A percentile compares a stretch with the other conserved stretches of the same genome.
Evolutionary conservation across 1,140 invertebrate species (phyloP).

Genomic region (Gryllus bimaculatus): DNA sequence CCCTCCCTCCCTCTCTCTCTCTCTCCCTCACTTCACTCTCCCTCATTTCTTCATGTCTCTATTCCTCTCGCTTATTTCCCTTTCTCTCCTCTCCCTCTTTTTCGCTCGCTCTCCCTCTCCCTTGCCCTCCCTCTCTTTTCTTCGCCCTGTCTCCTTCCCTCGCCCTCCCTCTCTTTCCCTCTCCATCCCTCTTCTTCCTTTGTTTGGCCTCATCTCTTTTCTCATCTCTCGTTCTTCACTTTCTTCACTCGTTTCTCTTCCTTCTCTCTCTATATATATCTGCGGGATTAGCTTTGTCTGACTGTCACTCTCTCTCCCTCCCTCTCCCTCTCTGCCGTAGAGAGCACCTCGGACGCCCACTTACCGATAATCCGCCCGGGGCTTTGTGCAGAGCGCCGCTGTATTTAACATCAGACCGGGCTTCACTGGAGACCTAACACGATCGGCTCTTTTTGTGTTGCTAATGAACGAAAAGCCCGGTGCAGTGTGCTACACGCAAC

Average conservation of each 20-base stretch:
- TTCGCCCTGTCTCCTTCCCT: background rate
- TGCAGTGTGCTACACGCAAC: no score
- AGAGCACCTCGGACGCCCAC: background rate
- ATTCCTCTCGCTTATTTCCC: no score
- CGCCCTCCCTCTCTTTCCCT: background rate
- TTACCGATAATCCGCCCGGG: no score
- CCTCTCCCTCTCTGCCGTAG: background rate
- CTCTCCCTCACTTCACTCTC: background rate
- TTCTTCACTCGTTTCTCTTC: background rate
- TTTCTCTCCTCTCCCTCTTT: background rate
- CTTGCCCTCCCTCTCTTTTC: background rate
- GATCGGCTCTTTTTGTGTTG: no score
- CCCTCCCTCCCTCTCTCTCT: background rate
- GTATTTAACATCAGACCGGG: no score
- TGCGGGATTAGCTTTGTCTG: background rate
- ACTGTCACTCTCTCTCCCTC: background rate
- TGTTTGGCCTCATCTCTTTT: background rate
- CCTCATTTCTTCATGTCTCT: no score
- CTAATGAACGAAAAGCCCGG: no score
- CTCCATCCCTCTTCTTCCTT: background rate
- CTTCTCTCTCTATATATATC: no score
- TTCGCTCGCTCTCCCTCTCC: background rate
- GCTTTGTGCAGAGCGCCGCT: no score
- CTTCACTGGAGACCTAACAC: no score
- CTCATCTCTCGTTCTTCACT: background rate